Evolutionary conservation across 2,113 vertebrate species (phyloP).

Genomic region (Bucco capensis): DNA sequence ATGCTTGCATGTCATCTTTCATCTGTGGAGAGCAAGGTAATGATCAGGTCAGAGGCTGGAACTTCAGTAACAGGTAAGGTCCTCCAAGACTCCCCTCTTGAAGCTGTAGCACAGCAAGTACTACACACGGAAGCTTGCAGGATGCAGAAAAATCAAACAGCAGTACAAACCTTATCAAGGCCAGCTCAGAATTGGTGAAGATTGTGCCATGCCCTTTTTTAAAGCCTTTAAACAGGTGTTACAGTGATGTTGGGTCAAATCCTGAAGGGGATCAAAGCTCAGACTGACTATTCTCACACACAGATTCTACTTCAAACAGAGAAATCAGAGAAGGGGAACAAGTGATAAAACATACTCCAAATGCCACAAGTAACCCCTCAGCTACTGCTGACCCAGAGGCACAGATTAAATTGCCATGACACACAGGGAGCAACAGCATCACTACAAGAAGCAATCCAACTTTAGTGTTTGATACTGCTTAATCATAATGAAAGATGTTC

Average conservation of each 20-base stretch:
- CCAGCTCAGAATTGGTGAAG: background rate
- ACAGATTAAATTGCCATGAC: background rate
- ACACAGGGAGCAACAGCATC: background rate
- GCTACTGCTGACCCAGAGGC: background rate
- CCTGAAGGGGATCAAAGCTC: background rate
- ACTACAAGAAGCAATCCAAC: background rate
- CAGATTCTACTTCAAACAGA: background rate
- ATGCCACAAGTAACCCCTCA: background rate
- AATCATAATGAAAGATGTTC: conserved; percentile 11
- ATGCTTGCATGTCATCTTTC: background rate
- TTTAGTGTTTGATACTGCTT: background rate
- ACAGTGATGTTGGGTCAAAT: background rate
- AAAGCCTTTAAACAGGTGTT: background rate
- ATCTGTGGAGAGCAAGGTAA: background rate
- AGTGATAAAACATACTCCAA: background rate
- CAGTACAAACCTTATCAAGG: background rate
- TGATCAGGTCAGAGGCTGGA: background rate
- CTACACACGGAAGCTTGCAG: background rate
- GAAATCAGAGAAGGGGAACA: background rate
- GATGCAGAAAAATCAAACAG: background rate
- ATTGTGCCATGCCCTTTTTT: background rate
- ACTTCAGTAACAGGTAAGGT: background rate
- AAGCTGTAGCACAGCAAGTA: background rate
- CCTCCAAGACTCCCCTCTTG: background rate
- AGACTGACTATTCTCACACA: background rate